These are phyloP conservation scores for Tyto alba DNA, from an alignment of 2,113 vertebrate species.

Conservation along the genomic window DNA sequence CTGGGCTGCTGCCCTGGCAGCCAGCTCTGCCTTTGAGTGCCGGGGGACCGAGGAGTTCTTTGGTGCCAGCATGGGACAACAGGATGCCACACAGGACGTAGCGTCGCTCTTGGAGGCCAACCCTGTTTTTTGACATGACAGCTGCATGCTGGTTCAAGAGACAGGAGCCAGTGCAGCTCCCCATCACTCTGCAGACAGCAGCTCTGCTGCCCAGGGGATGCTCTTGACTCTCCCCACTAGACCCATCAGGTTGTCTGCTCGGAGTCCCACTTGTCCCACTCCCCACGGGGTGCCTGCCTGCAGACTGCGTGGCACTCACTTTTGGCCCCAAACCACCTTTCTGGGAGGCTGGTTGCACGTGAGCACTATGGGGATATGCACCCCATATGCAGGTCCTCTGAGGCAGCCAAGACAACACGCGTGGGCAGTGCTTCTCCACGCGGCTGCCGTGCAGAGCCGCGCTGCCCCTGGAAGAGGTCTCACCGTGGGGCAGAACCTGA, in stretches of 20 bases:
- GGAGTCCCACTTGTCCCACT: neutral
- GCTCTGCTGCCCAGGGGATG: neutral
- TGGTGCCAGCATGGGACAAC: neutral
- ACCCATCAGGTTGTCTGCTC: neutral
- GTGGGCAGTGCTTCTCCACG: rapidly evolving
- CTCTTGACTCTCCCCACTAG: neutral
- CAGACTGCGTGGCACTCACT: neutral
- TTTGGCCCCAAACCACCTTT: neutral
- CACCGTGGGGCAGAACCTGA: neutral
- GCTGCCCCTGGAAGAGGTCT: neutral
- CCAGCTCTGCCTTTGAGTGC: neutral
- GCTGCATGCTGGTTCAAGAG: rapidly evolving
- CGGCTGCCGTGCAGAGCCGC: neutral
- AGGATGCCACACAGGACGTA: neutral
- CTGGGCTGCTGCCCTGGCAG: neutral
- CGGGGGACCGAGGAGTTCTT: neutral
- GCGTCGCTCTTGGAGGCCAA: neutral
- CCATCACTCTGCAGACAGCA: neutral
- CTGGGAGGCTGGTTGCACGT: rapidly evolving
- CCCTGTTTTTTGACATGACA: neutral
- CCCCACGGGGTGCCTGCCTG: rapidly evolving
- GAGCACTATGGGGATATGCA: neutral
- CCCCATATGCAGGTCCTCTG: rapidly evolving
- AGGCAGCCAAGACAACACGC: rapidly evolving
- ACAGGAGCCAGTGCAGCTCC: neutral